A percentile compares a stretch with the other conserved stretches of the same genome.
phyloP scores from a whole-genome alignment of 2,888 invertebrate genomes.

The Perizoma affinitatum region DNA sequence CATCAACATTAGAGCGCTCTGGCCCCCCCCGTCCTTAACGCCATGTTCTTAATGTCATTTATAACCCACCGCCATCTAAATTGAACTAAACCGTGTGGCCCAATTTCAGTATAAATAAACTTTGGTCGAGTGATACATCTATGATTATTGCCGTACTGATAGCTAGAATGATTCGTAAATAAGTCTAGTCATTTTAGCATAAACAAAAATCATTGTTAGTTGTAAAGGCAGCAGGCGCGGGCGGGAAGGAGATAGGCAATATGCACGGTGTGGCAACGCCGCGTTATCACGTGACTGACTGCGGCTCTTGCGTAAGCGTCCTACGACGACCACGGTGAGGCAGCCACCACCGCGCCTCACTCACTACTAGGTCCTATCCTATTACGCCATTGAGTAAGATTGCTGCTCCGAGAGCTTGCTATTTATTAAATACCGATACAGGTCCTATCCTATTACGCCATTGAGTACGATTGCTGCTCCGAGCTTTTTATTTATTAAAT shows the following conservation, averaged over 20 bases:
- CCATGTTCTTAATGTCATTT: not conserved
- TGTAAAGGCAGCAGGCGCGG: constrained; percentile 60
- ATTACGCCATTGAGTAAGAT: no score
- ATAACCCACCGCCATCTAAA: not conserved
- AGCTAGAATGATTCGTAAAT: constrained; percentile 73
- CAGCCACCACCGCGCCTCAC: constrained; percentile 42
- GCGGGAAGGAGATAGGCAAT: constrained; percentile 65
- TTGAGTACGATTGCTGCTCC: no score
- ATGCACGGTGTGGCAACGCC: constrained; percentile 72
- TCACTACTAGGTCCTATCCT: constrained; percentile 29
- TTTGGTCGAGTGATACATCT: constrained; percentile 41
- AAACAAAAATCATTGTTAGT: constrained; percentile 76
- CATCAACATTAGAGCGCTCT: constrained; percentile 59
- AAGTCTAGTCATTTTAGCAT: constrained; percentile 76
- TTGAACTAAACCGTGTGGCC: constrained; percentile 16
- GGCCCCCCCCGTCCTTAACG: constrained; percentile 1
- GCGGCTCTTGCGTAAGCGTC: constrained; percentile 81
- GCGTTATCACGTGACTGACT: constrained; percentile 77
- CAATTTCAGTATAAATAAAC: constrained; percentile 19
- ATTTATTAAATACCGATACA: constrained; percentile 9
- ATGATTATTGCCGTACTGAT: constrained; percentile 65
- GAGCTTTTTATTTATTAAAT: constrained; percentile 12
- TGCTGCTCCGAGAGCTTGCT: constrained; percentile 3
- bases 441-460: no score
- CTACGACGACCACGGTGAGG: constrained; percentile 64